Evolutionary conservation across 2,888 invertebrate genomes (phyloP).

Genomic region (Drosophila sordidula): DNA sequence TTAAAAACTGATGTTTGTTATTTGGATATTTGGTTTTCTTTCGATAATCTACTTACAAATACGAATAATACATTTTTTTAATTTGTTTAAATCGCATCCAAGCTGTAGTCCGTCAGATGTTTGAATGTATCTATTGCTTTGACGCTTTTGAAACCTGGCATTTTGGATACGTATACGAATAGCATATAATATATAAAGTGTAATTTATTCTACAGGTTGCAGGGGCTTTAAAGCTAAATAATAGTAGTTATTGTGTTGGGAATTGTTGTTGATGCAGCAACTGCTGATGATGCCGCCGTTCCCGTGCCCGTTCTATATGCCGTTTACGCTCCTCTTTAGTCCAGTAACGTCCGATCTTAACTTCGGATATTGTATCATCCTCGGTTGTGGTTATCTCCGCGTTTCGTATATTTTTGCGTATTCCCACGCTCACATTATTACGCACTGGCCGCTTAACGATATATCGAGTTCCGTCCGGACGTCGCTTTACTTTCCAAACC

Average conservation of each 20-base stretch:
- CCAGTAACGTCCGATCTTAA: constrained; percentile 92
- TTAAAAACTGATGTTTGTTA: constrained; percentile 1
- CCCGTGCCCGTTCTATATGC: constrained; percentile 89
- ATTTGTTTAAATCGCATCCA: background rate
- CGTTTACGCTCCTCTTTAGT: constrained; percentile 90
- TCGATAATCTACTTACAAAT: background rate
- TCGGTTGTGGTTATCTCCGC: constrained; percentile 89
- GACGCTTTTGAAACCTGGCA: constrained; percentile 38
- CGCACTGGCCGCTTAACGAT: constrained; percentile 90
- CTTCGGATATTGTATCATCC: constrained; percentile 91
- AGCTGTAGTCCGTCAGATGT: constrained; percentile 4
- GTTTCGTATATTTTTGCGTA: constrained; percentile 85
- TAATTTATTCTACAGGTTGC: constrained; percentile 30
- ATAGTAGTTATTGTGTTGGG: constrained; percentile 28
- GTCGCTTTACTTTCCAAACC: constrained; percentile 91
- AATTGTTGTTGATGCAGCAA: constrained; percentile 28
- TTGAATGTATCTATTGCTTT: constrained; percentile 4
- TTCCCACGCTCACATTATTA: constrained; percentile 89
- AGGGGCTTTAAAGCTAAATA: constrained; percentile 22
- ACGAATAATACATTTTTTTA: constrained; percentile 10
- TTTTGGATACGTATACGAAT: constrained; percentile 21
- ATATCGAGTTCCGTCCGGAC: constrained; percentile 91
- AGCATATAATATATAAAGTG: constrained; percentile 11
- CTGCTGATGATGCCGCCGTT: constrained; percentile 86
- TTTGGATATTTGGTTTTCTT: constrained; percentile 12